Evolutionary conservation across 2,888 invertebrate species (phyloP).

Genomic region (Caenorhabditis imperialis): DNA sequence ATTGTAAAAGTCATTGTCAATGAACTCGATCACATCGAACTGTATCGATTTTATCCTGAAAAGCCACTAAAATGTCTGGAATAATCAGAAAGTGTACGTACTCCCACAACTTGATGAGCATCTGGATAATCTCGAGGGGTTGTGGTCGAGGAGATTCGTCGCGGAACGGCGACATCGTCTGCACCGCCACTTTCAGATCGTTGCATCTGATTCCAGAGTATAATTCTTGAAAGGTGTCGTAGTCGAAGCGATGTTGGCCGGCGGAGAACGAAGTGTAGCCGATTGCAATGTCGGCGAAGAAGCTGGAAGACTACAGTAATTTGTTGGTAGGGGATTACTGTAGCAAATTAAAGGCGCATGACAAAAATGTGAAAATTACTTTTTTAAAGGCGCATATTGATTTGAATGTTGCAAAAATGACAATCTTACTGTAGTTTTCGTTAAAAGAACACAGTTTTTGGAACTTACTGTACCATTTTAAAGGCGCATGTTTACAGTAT

Average conservation of each 20-base stretch:
- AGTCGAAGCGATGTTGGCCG: neutral
- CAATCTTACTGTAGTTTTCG: too few species aligned
- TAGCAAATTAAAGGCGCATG: too few species aligned
- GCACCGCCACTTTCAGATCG: constrained; percentile 10
- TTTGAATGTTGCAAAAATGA: too few species aligned
- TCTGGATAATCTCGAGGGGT: constrained; percentile 27
- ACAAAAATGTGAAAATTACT: too few species aligned
- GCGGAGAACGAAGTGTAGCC: neutral
- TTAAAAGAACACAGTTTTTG: too few species aligned
- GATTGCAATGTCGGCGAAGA: constrained; percentile 33
- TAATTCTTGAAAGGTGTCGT: neutral
- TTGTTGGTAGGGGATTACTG: too few species aligned
- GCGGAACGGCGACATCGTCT: constrained; percentile 2
- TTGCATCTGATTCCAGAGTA: constrained; percentile 9
- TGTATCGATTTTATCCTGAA: constrained; percentile 15
- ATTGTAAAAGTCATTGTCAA: constrained; percentile 23
- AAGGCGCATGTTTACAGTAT: too few species aligned
- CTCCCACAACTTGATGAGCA: constrained; percentile 28
- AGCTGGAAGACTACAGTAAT: too few species aligned
- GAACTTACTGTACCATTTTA: too few species aligned
- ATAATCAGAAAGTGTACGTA: constrained; percentile 1
- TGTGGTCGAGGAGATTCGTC: constrained; percentile 9
- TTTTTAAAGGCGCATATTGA: too few species aligned
- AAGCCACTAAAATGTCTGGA: neutral
- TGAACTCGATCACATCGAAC: constrained; percentile 23